Conservation (phyloP, 2,113 vertebrate species). For the Rhagologus leucostigma region DNA sequence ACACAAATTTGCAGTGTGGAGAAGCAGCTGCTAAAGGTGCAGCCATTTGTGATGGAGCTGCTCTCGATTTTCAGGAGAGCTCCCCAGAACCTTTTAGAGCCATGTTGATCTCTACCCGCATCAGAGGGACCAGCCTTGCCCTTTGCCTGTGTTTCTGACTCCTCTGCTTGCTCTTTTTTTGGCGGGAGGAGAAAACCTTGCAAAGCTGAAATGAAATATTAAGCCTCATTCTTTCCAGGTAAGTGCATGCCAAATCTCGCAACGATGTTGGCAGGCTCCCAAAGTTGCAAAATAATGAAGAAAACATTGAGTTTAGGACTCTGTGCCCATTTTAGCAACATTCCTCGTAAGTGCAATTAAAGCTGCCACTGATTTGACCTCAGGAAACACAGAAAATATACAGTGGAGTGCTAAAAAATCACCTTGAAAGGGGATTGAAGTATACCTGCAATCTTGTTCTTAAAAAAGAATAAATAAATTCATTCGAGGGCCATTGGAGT, state of each 20-base stretch:
- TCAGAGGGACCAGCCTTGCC: neutral
- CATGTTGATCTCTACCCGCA: fast-evolving
- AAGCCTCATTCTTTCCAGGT: slow-evolving; percentile 74
- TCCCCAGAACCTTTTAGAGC: neutral
- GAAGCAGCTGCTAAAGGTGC: neutral
- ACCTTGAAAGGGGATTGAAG: neutral
- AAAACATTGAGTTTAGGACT: slow-evolving; percentile 63
- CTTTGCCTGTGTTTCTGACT: neutral
- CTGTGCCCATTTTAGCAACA: slow-evolving; percentile 47
- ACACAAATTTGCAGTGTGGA: neutral
- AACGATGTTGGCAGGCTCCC: slow-evolving; percentile 57
- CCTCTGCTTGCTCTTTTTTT: neutral
- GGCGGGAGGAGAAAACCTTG: slow-evolving; percentile 12
- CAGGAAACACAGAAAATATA: neutral
- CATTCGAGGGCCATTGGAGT: neutral
- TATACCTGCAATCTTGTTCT: neutral
- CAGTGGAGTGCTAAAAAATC: neutral
- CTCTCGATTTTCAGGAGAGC: neutral
- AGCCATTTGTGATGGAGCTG: neutral
- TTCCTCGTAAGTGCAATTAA: slow-evolving; percentile 56
- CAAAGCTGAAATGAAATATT: slow-evolving; percentile 69
- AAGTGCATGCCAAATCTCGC: slow-evolving; percentile 69
- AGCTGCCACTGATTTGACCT: slow-evolving; percentile 29
- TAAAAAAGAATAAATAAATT: neutral
- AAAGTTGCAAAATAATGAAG: slow-evolving; percentile 74